Evolutionary conservation across 1,140 invertebrate species (phyloP).

Genomic region (Pteromalus puparum): DNA sequence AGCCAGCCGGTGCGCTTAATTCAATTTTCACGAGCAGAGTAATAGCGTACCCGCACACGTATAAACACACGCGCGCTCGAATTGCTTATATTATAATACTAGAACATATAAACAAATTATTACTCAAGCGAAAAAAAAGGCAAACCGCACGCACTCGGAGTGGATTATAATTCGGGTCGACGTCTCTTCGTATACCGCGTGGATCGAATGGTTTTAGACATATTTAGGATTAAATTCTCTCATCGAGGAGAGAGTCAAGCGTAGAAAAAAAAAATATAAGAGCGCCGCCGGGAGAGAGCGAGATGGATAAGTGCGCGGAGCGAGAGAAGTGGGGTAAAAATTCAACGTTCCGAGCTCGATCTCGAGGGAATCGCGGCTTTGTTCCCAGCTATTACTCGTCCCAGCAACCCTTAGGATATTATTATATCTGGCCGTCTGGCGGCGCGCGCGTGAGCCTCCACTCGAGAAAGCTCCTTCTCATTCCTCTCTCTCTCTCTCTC

Average conservation of each 20-base stretch:
- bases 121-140: too few relatives aligned
- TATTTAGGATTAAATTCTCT: conserved; percentile 73
- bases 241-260: conserved; percentile 61
- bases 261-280: conserved; percentile 37
- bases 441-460: conserved; percentile 47
- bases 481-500: conserved; percentile 15
- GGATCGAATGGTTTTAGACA: conserved; percentile 59
- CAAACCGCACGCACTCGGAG: neutral
- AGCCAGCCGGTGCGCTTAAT: too few relatives aligned
- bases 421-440: conserved; percentile 74
- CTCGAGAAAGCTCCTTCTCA: conserved; percentile 37
- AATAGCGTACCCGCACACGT: neutral
- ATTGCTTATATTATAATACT: neutral
- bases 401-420: conserved; percentile 74
- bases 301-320: conserved; percentile 45
- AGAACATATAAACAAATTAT: too few relatives aligned
- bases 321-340: conserved; percentile 51
- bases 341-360: conserved; percentile 60
- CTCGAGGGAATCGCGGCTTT: conserved; percentile 73
- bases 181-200: neutral
- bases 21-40: neutral
- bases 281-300: conserved; percentile 8
- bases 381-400: conserved; percentile 75
- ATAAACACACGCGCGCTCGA: neutral
- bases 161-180: neutral